Conservation (phyloP, 1,140 invertebrate genomes). For the Colletes latitarsis region DNA sequence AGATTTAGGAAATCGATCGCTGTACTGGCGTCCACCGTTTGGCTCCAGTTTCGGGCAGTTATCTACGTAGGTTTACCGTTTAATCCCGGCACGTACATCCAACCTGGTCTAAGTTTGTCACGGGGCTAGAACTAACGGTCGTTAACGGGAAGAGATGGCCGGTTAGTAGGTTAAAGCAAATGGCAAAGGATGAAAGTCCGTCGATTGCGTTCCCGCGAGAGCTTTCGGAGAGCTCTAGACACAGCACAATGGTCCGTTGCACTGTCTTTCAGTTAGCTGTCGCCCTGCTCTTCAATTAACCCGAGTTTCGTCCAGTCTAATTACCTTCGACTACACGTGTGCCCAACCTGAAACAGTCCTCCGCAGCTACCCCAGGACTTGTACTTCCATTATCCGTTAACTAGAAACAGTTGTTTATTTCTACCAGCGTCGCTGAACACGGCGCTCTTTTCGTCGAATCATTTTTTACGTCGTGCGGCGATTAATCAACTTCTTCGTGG, state of each 20-base stretch:
- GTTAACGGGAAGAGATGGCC: constrained; percentile 15
- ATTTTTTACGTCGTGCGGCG: too few species aligned
- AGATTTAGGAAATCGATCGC: too few species aligned
- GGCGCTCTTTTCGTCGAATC: too few species aligned
- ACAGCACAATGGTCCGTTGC: constrained; percentile 13
- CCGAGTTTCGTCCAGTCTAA: constrained; percentile 49
- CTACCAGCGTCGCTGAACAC: too few species aligned
- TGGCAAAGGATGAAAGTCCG: constrained; percentile 14
- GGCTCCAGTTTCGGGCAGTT: constrained; percentile 1
- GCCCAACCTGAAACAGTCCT: constrained; percentile 29
- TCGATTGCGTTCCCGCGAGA: neutral
- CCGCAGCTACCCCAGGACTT: constrained; percentile 2
- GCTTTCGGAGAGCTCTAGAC: constrained; percentile 4
- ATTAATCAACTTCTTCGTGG: too few species aligned
- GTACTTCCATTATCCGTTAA: neutral
- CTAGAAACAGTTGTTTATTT: too few species aligned
- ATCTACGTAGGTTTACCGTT: constrained; percentile 9
- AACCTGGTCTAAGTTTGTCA: constrained; percentile 13
- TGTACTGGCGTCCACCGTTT: neutral
- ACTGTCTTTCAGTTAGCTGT: constrained; percentile 43
- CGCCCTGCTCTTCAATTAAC: constrained; percentile 40
- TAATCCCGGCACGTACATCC: neutral
- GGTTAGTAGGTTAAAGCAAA: constrained; percentile 27
- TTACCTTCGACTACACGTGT: constrained; percentile 44
- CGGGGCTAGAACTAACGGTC: constrained; percentile 2